These are phyloP conservation scores for Phalacrocorax aristotelis DNA, from an alignment of 2,113 vertebrate genomes.

Conservation along the genomic window DNA sequence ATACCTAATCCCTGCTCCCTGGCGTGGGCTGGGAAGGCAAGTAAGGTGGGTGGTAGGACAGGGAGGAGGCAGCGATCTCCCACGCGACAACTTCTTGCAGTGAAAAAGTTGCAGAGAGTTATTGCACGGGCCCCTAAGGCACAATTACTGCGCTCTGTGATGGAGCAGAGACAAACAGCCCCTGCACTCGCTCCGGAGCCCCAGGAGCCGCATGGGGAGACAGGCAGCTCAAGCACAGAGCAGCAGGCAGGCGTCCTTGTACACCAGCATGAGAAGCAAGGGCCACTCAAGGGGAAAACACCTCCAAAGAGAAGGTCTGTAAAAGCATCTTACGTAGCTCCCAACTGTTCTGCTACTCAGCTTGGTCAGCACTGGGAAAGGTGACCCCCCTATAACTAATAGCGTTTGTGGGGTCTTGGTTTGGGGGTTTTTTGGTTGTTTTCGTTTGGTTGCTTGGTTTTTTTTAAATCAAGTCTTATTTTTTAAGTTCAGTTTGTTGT, in stretches of 20 bases:
- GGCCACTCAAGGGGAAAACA: neutral
- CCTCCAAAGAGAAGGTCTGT: neutral
- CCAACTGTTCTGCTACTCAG: neutral
- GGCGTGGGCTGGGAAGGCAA: neutral
- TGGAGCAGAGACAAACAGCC: too few relatives aligned
- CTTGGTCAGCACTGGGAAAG: neutral
- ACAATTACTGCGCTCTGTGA: fast-evolving
- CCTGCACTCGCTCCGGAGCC: fast-evolving
- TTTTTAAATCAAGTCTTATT: neutral
- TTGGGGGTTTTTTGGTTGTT: too few relatives aligned
- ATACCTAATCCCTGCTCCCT: too few relatives aligned
- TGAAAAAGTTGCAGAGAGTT: neutral
- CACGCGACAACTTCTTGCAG: too few relatives aligned
- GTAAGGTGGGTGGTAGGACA: neutral
- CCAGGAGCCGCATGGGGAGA: neutral
- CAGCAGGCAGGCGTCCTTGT: neutral
- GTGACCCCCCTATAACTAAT: neutral
- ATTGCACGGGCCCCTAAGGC: neutral
- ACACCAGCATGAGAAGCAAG: neutral
- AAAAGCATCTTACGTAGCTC: neutral
- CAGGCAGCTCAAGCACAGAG: too few relatives aligned
- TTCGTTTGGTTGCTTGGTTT: neutral
- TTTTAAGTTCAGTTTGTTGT: too few relatives aligned
- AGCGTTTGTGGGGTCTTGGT: neutral
- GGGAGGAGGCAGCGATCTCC: neutral